Conservation (phyloP, 2,888 invertebrate species). For the Rugalucina vietnamica region DNA sequence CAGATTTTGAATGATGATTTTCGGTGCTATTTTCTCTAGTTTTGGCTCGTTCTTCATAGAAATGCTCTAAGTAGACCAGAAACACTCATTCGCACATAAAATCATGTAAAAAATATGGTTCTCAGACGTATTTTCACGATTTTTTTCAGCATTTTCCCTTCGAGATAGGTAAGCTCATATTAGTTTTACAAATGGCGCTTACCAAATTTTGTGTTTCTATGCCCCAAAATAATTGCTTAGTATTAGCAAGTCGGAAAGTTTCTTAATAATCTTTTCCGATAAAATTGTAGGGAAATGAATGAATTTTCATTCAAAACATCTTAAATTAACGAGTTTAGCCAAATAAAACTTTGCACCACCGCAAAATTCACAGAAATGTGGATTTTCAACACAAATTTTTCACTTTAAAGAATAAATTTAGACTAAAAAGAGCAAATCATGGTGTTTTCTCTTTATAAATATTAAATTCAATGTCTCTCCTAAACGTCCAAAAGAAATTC, state of each 20-base stretch:
- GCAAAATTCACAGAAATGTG: constrained; percentile 41
- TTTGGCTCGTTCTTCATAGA: not conserved
- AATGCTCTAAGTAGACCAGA: not conserved
- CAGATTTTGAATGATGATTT: not conserved
- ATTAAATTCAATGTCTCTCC: constrained; percentile 44
- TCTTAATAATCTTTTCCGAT: constrained; percentile 9
- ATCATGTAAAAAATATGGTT: not conserved
- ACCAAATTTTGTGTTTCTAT: constrained; percentile 55
- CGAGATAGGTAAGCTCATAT: not conserved
- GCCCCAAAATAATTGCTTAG: constrained; percentile 43
- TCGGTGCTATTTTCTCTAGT: not conserved
- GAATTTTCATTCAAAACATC: constrained; percentile 34
- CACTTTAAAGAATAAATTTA: constrained; percentile 49
- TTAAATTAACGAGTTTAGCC: not conserved
- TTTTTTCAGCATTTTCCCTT: not conserved
- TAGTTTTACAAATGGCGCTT: constrained; percentile 54
- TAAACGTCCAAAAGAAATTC: constrained; percentile 2
- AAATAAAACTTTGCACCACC: constrained; percentile 7
- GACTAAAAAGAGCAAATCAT: constrained; percentile 12
- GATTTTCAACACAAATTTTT: constrained; percentile 41
- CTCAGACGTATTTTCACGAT: not conserved
- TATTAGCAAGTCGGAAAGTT: not conserved
- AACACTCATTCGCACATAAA: not conserved
- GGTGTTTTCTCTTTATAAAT: not conserved
- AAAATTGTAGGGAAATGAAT: constrained; percentile 33